Evolutionary conservation across 1,140 invertebrate species (phyloP), one percentile per base, ranked within the genome.

Genomic region (Brachionus asplanchnoidis): DNA sequence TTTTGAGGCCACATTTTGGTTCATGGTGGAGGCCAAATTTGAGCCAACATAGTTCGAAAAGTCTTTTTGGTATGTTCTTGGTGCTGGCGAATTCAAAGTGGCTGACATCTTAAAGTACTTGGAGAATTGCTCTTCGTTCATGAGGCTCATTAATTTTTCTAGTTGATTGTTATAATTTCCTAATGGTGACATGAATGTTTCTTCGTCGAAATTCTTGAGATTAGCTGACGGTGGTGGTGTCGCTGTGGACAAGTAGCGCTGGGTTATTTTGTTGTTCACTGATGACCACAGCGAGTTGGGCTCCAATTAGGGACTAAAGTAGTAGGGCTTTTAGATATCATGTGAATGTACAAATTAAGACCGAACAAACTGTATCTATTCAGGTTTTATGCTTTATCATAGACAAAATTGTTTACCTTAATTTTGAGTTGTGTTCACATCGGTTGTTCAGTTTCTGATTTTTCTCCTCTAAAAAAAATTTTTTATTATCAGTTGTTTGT

Each of bases 151-250:
- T 50, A 77, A 26, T 28, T 44, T 23, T 11, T 77, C 73, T 77
- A 77, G 28, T 50, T 77, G 73, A 77, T 23, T 77, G 32, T 77
- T 77, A 28, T 77, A 50, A 50, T 77, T 77, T 50, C 73, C 40
- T 50, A 77, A 23, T 2, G 73, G 73, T 50, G 73, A 77, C 44
- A 77, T 77, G 44, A 77, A 77, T 50, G 42, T 23, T 26, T 77
- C 73, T 46, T 77, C 73, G 9, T 77, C 73, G 6, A 77, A 26
- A 50, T 77, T 77, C 42, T 50, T 77, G 17, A 75, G 36, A 44
- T 42, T 42, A 44, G 70, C 70, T 11, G 73, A 50, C 3, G 73
- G 42, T 50, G 73, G 73, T 50, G 73, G 73, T 77, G 73, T 40
- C n/a, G 68, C 36, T 20, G 68, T 42, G 26, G 32, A 68, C 68